Evolutionary conservation across 1,140 invertebrate genomes (phyloP).

Genomic region (Drosophila kurseongensis): DNA sequence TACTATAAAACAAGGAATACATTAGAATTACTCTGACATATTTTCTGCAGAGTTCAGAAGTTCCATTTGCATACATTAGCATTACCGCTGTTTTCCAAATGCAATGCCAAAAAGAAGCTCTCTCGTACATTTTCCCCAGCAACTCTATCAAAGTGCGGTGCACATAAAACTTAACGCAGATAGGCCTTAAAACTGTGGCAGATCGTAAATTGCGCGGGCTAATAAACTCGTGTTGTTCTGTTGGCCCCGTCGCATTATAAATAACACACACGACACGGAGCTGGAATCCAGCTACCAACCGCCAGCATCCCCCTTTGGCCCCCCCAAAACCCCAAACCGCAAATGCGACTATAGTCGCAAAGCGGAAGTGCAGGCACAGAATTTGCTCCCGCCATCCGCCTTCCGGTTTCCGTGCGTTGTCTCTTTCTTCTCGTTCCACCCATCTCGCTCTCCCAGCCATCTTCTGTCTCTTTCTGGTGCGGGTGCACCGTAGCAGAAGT

Average conservation of each 20-base stretch:
- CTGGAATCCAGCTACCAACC: constrained; percentile 6
- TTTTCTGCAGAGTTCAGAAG: background rate
- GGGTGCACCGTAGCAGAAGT: constrained; percentile 66
- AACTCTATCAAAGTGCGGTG: background rate
- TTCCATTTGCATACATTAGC: constrained; percentile 28
- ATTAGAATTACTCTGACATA: constrained; percentile 10
- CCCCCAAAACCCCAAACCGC: too few relatives aligned
- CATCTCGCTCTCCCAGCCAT: background rate
- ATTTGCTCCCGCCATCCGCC: constrained; percentile 69
- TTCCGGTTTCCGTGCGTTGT: constrained; percentile 67
- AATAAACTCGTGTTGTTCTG: constrained; percentile 57
- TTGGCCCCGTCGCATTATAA: constrained; percentile 61
- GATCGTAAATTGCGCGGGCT: constrained; percentile 44
- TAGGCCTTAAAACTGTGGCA: constrained; percentile 30
- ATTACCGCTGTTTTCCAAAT: constrained; percentile 4
- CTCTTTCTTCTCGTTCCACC: constrained; percentile 25
- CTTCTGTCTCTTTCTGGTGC: constrained; percentile 12
- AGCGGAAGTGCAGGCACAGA: constrained; percentile 76
- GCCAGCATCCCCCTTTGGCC: too few relatives aligned
- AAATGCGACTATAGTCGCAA: constrained; percentile 41
- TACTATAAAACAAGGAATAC: background rate
- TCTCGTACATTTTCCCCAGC: constrained; percentile 17
- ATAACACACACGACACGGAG: constrained; percentile 52
- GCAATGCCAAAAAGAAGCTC: constrained; percentile 16
- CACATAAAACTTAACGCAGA: constrained; percentile 16